Base-by-base conservation (phyloP, 2,797 vertebrate genomes). In the Ptychadena robeensis region DNA sequence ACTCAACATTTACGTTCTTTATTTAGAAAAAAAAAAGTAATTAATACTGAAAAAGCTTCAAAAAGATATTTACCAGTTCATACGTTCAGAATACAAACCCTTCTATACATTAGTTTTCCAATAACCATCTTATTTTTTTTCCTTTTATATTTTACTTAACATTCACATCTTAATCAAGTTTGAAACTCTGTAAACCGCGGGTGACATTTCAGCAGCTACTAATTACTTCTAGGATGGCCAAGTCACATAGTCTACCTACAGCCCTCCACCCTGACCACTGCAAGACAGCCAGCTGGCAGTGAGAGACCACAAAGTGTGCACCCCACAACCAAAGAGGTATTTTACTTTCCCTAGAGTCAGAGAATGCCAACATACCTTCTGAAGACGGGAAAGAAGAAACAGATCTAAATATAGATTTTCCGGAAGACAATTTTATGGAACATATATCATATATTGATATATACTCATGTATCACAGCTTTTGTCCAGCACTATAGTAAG, bases 401-500 rank as follows among this genome's bases (percentile, higher is more conserved):
- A 30, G 25, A 66, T 69, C 69, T 86, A 82, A 88, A 88, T 48
- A 92, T 88, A 64, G 18, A 73, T 88, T 90, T 85, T 83, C 81
- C 90, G 94, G 93, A 95, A 94, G 92, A 94, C 93, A 91, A 91
- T 86, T 88, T 44, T 87, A 90, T 87, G 85, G 81, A 63, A 0
- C 76, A 27, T 61, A 61, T 27, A 61, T 28, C 3, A 61, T 61
- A 59, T 59, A 25, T n/a, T 25, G 6, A 9, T 59, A 59, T 59
- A 27, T 9, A 61, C 27, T 28, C 11, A 3, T 25, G 7, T 77
- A 80, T 87, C 76, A 90, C 83, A 88, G 89, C 87, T 88, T 86
- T 32, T 59, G 69, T 93, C 94, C 94, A 88, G 93, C 94, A 94
- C 85, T 84, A 93, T 86, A 85, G 94, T 93, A 90, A 95, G 90